Evolutionary conservation across 2,888 invertebrate species (phyloP).

Genomic region (Neuroscelio doddi): DNA sequence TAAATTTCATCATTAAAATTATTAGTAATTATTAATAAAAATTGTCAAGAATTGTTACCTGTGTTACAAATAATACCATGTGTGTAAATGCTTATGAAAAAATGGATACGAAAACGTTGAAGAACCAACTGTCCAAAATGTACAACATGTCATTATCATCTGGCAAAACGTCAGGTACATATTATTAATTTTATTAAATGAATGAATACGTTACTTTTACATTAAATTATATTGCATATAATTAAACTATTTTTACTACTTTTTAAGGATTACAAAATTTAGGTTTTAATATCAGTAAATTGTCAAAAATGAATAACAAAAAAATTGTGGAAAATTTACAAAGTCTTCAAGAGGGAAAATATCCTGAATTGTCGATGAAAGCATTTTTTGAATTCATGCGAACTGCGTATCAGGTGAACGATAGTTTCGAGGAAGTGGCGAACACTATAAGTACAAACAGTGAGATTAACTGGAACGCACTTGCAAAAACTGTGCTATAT

Average conservation of each 20-base stretch:
- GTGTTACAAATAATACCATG: neutral
- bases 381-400: slow-evolving; percentile 83
- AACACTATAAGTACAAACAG: slow-evolving; percentile 65
- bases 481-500: slow-evolving; percentile 71
- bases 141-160: slow-evolving; percentile 7
- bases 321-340: slow-evolving; percentile 26
- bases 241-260: slow-evolving; percentile 4
- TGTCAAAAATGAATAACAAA: slow-evolving; percentile 11
- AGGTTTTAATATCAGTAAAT: neutral
- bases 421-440: slow-evolving; percentile 72
- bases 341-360: slow-evolving; percentile 42
- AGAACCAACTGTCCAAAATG: slow-evolving; percentile 22
- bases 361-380: slow-evolving; percentile 78
- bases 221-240: neutral
- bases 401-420: slow-evolving; percentile 81
- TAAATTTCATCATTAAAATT: no score
- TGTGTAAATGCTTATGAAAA: slow-evolving; percentile 16
- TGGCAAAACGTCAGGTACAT: slow-evolving; percentile 22
- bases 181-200: neutral
- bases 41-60: no score
- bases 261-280: slow-evolving; percentile 12
- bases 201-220: neutral
- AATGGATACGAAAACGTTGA: slow-evolving; percentile 1
- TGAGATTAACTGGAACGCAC: slow-evolving; percentile 73
- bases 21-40: neutral